Evolutionary conservation across 1,140 invertebrate species (phyloP).

Genomic region (Micrasema longulum): DNA sequence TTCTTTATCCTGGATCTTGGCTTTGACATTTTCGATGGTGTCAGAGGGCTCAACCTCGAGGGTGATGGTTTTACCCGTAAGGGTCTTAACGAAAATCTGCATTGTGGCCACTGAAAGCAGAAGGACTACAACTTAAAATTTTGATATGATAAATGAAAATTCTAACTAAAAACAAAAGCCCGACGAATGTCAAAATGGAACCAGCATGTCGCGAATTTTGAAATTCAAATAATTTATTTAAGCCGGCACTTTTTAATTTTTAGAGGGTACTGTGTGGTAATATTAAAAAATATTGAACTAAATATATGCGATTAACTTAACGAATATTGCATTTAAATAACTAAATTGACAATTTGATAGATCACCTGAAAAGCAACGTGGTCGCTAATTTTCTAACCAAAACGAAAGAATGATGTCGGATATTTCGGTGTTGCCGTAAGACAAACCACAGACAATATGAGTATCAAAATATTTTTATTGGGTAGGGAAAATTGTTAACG

Average conservation of each 20-base stretch:
- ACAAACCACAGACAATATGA: neutral
- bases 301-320: neutral
- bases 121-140: slow-evolving; percentile 21
- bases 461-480: no score
- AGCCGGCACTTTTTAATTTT: neutral
- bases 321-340: neutral
- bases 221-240: slow-evolving; percentile 25
- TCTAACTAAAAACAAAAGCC: slow-evolving; percentile 27
- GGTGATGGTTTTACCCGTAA: slow-evolving; percentile 90
- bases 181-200: slow-evolving; percentile 20
- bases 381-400: slow-evolving; percentile 37
- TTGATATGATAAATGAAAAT: slow-evolving; percentile 21
- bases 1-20: slow-evolving; percentile 83
- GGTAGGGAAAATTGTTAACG: no score
- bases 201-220: slow-evolving; percentile 25
- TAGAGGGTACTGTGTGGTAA: no score
- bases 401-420: slow-evolving; percentile 44
- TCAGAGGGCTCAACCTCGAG: slow-evolving; percentile 86
- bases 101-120: slow-evolving; percentile 66
- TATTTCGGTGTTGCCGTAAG: neutral
- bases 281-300: neutral
- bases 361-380: slow-evolving; percentile 44
- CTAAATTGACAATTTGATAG: slow-evolving; percentile 4
- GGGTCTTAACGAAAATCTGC: slow-evolving; percentile 88
- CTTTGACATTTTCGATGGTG: slow-evolving; percentile 89